Evolutionary conservation across 2,888 invertebrate genomes (phyloP).

Genomic region (Cerastis leucographa): DNA sequence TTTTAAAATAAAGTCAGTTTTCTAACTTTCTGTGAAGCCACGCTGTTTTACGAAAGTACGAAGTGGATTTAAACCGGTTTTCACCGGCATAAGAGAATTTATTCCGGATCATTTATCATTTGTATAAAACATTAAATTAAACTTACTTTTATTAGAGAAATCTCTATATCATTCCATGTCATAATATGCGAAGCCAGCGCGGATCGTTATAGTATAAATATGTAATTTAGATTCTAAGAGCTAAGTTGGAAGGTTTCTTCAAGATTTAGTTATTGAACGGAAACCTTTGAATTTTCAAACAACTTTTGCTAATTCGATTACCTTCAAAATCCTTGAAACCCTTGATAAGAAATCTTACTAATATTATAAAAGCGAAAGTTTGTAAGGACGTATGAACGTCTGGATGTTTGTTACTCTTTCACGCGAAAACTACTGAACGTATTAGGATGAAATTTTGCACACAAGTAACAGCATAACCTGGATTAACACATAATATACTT

Average conservation of each 20-base stretch:
- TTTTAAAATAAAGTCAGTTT: not conserved
- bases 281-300: slow-evolving; percentile 3
- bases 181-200: not conserved
- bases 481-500: too few relatives aligned
- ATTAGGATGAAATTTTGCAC: too few relatives aligned
- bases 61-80: not conserved
- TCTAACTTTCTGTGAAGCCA: not conserved
- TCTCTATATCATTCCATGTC: not conserved
- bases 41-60: not conserved
- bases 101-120: not conserved
- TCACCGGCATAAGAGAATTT: not conserved
- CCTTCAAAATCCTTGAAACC: not conserved
- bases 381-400: too few relatives aligned
- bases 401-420: too few relatives aligned
- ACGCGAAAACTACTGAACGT: too few relatives aligned
- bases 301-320: slow-evolving; percentile 2
- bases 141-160: not conserved
- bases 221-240: slow-evolving; percentile 5
- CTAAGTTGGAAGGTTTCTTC: slow-evolving; percentile 4
- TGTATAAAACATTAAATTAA: not conserved
- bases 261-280: slow-evolving; percentile 1
- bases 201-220: not conserved
- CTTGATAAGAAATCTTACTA: too few relatives aligned
- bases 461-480: too few relatives aligned
- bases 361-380: too few relatives aligned